A percentile compares a stretch with the other conserved stretches of the same genome.
Evolutionary conservation across 2,113 vertebrate species (phyloP).

Genomic region (Ascaphus truei): DNA sequence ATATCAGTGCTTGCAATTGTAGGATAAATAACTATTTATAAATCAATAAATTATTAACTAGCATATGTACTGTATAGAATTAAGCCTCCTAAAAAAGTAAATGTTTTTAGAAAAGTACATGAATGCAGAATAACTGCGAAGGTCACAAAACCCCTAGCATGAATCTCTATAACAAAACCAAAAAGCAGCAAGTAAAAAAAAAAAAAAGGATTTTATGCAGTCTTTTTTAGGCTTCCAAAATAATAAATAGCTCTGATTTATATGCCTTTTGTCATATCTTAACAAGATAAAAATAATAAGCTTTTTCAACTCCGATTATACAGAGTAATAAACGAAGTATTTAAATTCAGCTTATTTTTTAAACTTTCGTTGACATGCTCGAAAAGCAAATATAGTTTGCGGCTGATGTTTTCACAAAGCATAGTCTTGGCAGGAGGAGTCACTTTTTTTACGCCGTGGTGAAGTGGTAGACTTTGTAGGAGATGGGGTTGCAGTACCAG

Average conservation of each 20-base stretch:
- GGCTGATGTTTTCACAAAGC: slow-evolving; percentile 60
- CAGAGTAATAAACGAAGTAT: not conserved
- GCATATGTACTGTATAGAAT: not conserved
- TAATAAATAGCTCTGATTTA: slow-evolving; percentile 9
- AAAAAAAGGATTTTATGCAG: too few relatives aligned
- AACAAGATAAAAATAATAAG: slow-evolving; percentile 34
- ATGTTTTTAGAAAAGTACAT: not conserved
- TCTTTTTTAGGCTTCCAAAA: not conserved
- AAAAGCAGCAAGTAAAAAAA: not conserved
- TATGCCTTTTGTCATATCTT: slow-evolving; percentile 24
- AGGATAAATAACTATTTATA: slow-evolving; percentile 26
- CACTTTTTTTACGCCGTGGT: slow-evolving; percentile 80
- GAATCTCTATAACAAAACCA: not conserved
- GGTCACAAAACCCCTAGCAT: not conserved
- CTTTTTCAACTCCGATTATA: slow-evolving; percentile 9
- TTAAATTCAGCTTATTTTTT: slow-evolving; percentile 9
- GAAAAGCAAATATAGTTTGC: not conserved
- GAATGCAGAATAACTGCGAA: not conserved
- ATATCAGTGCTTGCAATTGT: not conserved
- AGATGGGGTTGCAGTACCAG: slow-evolving; percentile 78
- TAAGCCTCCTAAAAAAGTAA: not conserved
- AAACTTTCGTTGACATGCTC: not conserved
- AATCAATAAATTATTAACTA: slow-evolving; percentile 22
- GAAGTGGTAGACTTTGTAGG: slow-evolving; percentile 85
- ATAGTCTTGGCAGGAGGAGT: slow-evolving; percentile 76